Evolutionary conservation across 2,797 vertebrate genomes (phyloP), one percentile per base, ranked within the genome.

Genomic region (Aphelocoma californica): DNA sequence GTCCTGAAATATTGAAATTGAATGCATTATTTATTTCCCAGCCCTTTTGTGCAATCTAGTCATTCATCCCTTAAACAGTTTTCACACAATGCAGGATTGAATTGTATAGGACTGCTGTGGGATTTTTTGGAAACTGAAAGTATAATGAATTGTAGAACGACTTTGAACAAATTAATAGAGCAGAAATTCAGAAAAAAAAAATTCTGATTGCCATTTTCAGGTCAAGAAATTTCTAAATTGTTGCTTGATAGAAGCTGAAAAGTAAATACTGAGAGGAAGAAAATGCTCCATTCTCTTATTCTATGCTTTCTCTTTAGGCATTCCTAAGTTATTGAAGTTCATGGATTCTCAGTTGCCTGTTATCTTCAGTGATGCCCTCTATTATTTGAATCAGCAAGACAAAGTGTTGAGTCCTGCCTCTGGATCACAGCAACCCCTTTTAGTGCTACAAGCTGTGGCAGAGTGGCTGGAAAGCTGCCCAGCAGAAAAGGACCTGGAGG

Each of bases 321-420:
- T n/a, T 20, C 23, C 7, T 66, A 66, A 73, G 31, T 18, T 64
- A 32, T 12, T 92, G 34, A 36, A 38, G 36, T 29, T 61, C 21
- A 24, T 6, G 6, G 4, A 20, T 45, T 91, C 38, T 77, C n/a
- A 50, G 47, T 2, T 51, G 48, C 14, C 70, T 60, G 5, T 51
- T 40, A 24, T 24, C 23, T 85, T 77, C 31, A 42, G 6, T 70
- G 29, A 34, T 54, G 5, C 2, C 9, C 14, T 77, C 25, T 51
- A 6, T 44, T 38, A 70, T 40, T 34, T 40, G 18, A 19, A 53
- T 65, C 53, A 38, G 6, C 51, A 83, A 57, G 38, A 38, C 2
- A 1, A 48, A 47, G 3, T 26, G 12, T 40, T 0, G 2, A 64
- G 20, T 71, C 24, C 20, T 71, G 65, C 13, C 14, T 51, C 28